Evolutionary conservation across 2,888 invertebrate species (phyloP).

Genomic region (Drepanosiphum platanoidis): DNA sequence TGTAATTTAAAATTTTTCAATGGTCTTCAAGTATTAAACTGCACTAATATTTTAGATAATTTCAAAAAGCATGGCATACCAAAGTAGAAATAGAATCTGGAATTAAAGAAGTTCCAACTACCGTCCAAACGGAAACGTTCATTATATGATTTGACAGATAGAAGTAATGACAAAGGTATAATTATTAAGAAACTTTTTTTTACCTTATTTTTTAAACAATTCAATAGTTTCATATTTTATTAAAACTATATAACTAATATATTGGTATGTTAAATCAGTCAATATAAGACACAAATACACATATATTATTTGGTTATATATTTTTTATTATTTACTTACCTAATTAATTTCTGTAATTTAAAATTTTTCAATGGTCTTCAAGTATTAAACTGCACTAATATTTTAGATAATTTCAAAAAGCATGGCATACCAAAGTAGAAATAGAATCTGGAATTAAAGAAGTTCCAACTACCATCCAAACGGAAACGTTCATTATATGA

Average conservation of each 20-base stretch:
- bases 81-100: background rate
- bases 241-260: too few relatives aligned
- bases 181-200: too few relatives aligned
- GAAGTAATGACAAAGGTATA: too few relatives aligned
- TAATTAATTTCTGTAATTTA: background rate
- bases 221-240: too few relatives aligned
- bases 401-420: too few relatives aligned
- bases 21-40: background rate
- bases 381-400: conserved; percentile 3
- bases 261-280: background rate
- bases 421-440: background rate
- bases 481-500: too few relatives aligned
- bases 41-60: too few relatives aligned
- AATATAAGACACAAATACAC: background rate
- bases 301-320: too few relatives aligned
- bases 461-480: background rate
- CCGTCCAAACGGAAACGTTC: too few relatives aligned
- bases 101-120: background rate
- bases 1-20: background rate
- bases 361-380: background rate
- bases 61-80: background rate
- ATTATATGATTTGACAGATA: too few relatives aligned
- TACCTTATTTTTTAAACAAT: too few relatives aligned
- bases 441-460: background rate
- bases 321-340: background rate